A percentile compares a stretch with the other conserved stretches of the same genome.
Conservation (phyloP, 1,140 invertebrate genomes). For the Pseudomyrmex gracilis region DNA sequence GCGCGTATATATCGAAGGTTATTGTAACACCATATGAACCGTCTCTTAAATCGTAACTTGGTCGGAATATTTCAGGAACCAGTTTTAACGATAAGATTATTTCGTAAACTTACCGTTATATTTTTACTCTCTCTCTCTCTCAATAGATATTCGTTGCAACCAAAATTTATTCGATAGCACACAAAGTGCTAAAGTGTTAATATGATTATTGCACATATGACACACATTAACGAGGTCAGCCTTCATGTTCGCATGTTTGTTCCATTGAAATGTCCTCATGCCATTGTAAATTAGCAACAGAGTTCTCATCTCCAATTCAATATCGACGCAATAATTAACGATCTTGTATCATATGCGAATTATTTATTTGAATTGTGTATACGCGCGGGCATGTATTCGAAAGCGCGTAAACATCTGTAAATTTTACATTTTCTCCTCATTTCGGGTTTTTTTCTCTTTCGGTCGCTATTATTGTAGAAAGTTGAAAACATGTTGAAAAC, state of each 20-base stretch:
- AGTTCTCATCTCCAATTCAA: not conserved
- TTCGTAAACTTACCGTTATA: slow-evolving; percentile 65
- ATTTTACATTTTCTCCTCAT: slow-evolving; percentile 32
- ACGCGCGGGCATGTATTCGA: not conserved
- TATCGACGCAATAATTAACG: slow-evolving; percentile 39
- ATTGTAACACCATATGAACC: slow-evolving; percentile 28
- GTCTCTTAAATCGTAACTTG: slow-evolving; percentile 29
- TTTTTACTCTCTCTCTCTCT: too few relatives aligned
- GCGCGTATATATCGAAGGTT: not conserved
- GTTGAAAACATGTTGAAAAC: slow-evolving; percentile 40
- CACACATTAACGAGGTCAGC: not conserved
- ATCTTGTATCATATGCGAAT: not conserved
- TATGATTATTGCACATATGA: not conserved
- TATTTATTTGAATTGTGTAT: not conserved
- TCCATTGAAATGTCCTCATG: not conserved
- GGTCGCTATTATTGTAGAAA: slow-evolving; percentile 41
- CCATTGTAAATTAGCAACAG: not conserved
- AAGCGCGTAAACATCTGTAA: slow-evolving; percentile 17
- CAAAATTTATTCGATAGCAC: not conserved
- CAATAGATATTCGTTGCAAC: slow-evolving; percentile 44
- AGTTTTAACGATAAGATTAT: slow-evolving; percentile 64
- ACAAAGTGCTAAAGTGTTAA: not conserved
- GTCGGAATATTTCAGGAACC: slow-evolving; percentile 60
- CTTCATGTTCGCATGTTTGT: not conserved
- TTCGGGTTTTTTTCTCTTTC: not conserved